Base-by-base conservation (phyloP, 2,797 vertebrate genomes). In the Smutsia gigantea region DNA sequence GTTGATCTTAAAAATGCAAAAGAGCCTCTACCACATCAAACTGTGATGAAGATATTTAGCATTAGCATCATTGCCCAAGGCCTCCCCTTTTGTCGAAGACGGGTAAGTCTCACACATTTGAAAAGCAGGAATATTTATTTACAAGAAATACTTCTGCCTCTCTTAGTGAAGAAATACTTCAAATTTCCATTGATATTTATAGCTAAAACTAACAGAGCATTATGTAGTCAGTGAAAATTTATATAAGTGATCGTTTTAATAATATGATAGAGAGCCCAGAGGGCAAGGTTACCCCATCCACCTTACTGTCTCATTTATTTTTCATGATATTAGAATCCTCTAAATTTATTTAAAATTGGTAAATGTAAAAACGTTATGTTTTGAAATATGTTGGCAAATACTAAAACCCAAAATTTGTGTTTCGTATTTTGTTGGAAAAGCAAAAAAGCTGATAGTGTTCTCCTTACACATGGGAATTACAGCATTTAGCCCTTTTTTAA, bases 21-120 rank as follows among this genome's bases (percentile, higher is more conserved):
- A 97, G 99, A 99, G 61, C 98, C 99, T 77, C 97, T 99, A 29
- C 99, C 99, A 4, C 99, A 99, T 74, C 99, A 99, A 98, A 99
- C 99, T 64, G 98, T 99, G 84, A 99, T 99, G 98, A 99, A 99
- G 99, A 99, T 99, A 98, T 99, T 99, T 98, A 99, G 99, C 98
- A 99, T 99, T 98, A 99, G 99, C 98, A 99, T 99, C 98, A 99
- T 99, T 97, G 99, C 99, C 46, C 99, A 99, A 98, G 99, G 99
- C 96, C 98, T 99, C 98, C 99, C 99, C 53, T 99, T 99, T 98
- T 99, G 99, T 98, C 99, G 99, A 96, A 99, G 99, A 98, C 99
- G 99, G 99, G 99, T 99, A 99, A 99, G 99, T 99, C 83, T 90
- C 55, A 88, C 95, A 96, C 85, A 34, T 93, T 97, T 95, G 75